Conservation (phyloP, 2,888 invertebrate species). For the Callinectes sapidus region DNA sequence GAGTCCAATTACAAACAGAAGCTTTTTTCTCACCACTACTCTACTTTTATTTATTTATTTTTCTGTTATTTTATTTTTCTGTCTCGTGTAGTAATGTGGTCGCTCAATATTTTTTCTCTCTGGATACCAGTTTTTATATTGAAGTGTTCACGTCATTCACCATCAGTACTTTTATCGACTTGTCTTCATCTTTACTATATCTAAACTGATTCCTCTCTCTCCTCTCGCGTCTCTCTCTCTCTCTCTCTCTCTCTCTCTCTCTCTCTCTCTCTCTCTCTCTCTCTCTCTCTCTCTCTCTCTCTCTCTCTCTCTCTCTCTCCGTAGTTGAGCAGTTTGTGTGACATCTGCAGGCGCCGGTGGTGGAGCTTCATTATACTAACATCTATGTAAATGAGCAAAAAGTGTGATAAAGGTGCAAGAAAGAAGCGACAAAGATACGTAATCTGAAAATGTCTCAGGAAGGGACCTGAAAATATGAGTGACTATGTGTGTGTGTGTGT, state of each 20-base stretch:
- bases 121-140: background rate
- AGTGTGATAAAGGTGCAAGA: background rate
- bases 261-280: slow-evolving; percentile 25
- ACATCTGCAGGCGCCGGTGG: background rate
- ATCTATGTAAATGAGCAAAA: background rate
- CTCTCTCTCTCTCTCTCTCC: slow-evolving; percentile 20
- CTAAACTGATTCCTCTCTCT: background rate
- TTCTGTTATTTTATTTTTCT: background rate
- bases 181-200: background rate
- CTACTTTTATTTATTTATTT: too few relatives aligned
- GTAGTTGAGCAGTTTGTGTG: background rate
- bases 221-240: slow-evolving; percentile 15
- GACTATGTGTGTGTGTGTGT: background rate
- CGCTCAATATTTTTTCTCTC: background rate
- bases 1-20: background rate
- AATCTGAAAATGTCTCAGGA: background rate
- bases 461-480: background rate
- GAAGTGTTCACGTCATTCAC: background rate
- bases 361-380: background rate
- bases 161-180: background rate
- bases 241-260: background rate
- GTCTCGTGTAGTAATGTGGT: background rate
- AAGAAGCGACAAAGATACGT: background rate
- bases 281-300: slow-evolving; percentile 5
- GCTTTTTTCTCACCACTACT: too few relatives aligned